Evolutionary conservation across 2,113 vertebrate species (phyloP), one percentile per base, ranked within the genome.

Genomic region (Apistogramma diplotaenia): DNA sequence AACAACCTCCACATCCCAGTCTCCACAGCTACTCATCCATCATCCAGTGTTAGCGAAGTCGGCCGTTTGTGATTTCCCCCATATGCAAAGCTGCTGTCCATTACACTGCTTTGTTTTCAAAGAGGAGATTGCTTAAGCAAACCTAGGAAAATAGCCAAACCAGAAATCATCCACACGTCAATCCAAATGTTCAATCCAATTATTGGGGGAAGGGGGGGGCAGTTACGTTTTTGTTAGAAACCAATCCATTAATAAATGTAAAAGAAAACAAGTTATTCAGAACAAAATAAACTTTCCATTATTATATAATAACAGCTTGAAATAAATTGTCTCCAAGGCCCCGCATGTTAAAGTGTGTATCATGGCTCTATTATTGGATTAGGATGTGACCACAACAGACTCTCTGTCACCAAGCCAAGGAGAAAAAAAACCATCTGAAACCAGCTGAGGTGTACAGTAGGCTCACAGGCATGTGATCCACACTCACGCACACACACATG

Each of bases 81-180:
- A 71, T 87, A 94, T 94, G 94, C 92, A 94, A 94, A 94, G 72
- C 79, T 65, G 57, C 73, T 74, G 87, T 82, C 74, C 18, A 91
- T 92, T 87, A 90, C 82, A 85, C 93, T 91, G 84, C 85, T 92
- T 90, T 92, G 91, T 92, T 93, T 92, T 92, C 77, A 90, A 74
- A 91, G 83, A 40, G 23, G 80, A 27, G 62, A 79, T 86, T 84
- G 85, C 79, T 78, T 90, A 93, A 90, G 55, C 94, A 93, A 94
- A 94, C 85, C 1, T 85, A 94, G 53, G 92, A 70, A 94, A 94
- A 94, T 94, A 25, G 11, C 19, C 74, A 76, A 85, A 83, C 74
- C 86, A 86, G 53, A 25, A 31, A 78, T 82, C 58, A 61, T 57
- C 62, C 1, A 18, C 73, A 71, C 58, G 13, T 60, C 21, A 35